Conservation (phyloP, 2,797 vertebrate species). For the Phoebastria nigripes region DNA sequence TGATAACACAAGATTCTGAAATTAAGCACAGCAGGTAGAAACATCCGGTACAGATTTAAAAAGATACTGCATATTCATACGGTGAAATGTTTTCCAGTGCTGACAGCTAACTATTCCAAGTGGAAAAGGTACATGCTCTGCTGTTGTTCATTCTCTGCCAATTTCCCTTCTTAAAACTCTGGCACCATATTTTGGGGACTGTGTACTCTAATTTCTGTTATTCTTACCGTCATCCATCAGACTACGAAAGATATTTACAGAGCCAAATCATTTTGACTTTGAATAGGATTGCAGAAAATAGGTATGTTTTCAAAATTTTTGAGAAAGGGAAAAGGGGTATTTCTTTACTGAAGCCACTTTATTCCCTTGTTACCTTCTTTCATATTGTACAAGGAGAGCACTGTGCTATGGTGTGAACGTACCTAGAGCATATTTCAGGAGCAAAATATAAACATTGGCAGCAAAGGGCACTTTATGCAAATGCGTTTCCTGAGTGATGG, state of each 20-base stretch:
- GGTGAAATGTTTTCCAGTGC: background rate
- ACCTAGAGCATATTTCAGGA: background rate
- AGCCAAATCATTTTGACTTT: background rate
- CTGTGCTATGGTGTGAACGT: background rate
- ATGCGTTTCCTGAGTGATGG: background rate
- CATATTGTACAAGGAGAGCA: background rate
- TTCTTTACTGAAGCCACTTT: background rate
- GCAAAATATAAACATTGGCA: background rate
- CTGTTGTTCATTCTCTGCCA: background rate
- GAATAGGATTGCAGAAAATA: background rate
- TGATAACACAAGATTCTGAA: slow-evolving; percentile 1
- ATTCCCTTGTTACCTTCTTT: background rate
- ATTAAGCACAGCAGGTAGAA: slow-evolving; percentile 45
- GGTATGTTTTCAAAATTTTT: background rate
- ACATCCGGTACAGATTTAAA: background rate
- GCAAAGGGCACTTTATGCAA: slow-evolving; percentile 46
- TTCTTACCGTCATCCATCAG: background rate
- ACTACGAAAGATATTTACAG: background rate
- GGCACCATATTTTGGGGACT: background rate
- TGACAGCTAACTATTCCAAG: slow-evolving; percentile 1
- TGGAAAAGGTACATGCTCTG: background rate
- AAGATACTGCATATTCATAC: slow-evolving; percentile 14
- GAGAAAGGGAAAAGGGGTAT: background rate
- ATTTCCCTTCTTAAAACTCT: background rate
- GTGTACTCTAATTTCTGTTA: background rate